Evolutionary conservation across 1,140 invertebrate genomes (phyloP).

Genomic region (Sitodiplosis mosellana): DNA sequence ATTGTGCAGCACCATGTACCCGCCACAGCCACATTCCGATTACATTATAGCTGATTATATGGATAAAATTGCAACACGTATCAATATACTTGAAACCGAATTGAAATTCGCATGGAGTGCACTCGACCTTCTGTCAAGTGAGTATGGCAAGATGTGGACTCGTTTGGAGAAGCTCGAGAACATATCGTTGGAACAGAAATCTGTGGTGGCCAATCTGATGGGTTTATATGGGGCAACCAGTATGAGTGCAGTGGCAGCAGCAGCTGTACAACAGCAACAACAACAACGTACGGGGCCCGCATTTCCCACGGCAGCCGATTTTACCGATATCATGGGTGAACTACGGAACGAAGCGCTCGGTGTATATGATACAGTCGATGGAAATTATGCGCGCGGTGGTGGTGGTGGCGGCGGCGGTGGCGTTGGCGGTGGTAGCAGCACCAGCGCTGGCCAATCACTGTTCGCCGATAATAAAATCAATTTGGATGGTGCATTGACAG

Average conservation of each 20-base stretch:
- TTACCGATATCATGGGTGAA: slow-evolving; percentile 8
- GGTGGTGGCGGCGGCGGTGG: background rate
- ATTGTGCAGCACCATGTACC: slow-evolving; percentile 14
- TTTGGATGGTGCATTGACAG: no score
- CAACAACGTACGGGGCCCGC: slow-evolving; percentile 5
- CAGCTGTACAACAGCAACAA: slow-evolving; percentile 5
- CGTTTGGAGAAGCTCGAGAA: slow-evolving; percentile 78
- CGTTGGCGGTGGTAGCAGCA: background rate
- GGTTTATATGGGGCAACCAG: slow-evolving; percentile 41
- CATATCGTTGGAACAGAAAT: slow-evolving; percentile 73
- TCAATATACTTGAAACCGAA: slow-evolving; percentile 75
- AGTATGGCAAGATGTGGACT: slow-evolving; percentile 89
- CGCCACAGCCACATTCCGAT: slow-evolving; percentile 27
- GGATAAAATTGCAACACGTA: slow-evolving; percentile 66
- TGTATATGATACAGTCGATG: background rate
- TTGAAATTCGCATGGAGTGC: slow-evolving; percentile 82
- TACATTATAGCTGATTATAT: slow-evolving; percentile 72
- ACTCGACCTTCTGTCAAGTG: slow-evolving; percentile 72
- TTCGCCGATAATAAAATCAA: no score
- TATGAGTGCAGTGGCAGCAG: background rate
- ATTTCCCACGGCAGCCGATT: slow-evolving; percentile 5
- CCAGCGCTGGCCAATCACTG: no score
- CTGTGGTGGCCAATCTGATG: slow-evolving; percentile 74
- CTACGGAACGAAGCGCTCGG: slow-evolving; percentile 7
- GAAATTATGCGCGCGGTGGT: background rate